Conservation (phyloP, 2,797 vertebrate genomes). For the Peromyscus nudipes region DNA sequence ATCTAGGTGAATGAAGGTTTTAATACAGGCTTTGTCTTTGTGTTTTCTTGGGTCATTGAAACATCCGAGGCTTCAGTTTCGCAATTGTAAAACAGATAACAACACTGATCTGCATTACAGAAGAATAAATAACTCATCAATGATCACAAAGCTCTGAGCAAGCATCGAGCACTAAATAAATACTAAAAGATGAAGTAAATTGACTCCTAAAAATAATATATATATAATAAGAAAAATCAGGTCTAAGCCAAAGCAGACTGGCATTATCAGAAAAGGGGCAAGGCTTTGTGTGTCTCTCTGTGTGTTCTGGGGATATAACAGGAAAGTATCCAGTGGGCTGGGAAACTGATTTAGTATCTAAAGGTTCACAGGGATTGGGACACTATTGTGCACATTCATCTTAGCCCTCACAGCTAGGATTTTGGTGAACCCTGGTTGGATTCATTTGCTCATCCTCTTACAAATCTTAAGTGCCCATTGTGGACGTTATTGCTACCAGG, state of each 20-base stretch:
- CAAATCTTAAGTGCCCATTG: conserved; percentile 39
- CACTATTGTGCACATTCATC: not conserved
- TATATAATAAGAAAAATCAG: not conserved
- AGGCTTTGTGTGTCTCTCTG: not conserved
- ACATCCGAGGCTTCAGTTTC: conserved; percentile 35
- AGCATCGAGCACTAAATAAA: conserved; percentile 47
- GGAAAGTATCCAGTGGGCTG: no score
- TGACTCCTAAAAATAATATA: not conserved
- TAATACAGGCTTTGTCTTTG: not conserved
- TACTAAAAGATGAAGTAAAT: conserved; percentile 43
- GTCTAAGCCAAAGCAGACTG: conserved; percentile 11
- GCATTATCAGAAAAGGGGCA: not conserved
- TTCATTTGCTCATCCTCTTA: conserved; percentile 40
- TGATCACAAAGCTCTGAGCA: not conserved
- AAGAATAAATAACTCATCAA: conserved; percentile 46
- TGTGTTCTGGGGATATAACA: not conserved
- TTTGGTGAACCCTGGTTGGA: not conserved
- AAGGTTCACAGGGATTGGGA: rapidly evolving
- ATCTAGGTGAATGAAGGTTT: not conserved
- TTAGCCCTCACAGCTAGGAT: not conserved
- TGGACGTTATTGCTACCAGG: conserved; percentile 41
- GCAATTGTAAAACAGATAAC: conserved; percentile 46
- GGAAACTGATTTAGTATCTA: not conserved
- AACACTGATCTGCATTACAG: not conserved
- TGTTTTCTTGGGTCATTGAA: not conserved